Evolutionary conservation across 2,113 vertebrate species (phyloP), one percentile per base, ranked within the genome.

Genomic region (Picathartes gymnocephalus): DNA sequence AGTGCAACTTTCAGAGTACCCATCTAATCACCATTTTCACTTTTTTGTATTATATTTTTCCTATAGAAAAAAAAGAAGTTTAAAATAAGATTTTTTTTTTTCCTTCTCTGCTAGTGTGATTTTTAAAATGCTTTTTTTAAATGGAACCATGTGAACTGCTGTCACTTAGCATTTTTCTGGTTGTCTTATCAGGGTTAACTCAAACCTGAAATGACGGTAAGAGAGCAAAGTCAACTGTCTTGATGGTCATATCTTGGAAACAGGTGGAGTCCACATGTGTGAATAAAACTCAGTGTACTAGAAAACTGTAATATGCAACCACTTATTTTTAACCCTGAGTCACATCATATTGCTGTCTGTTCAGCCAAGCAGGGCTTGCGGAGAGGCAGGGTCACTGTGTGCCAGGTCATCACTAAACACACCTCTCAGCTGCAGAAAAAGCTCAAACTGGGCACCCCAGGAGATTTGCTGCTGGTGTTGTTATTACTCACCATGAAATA

Each of bases 201-300:
- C 27, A 8, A 87, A 90, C 35, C 12, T 48, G 37, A 80, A 82
- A 64, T 28, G 37, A 66, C 7, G 14, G 20, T 15, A 28, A 33
- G 19, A 68, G 21, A 81, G 9, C 56, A 81, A 83, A 77, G 77
- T 56, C 6, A 1, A 27, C 40, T 57, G 11, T 44, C 37, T 15
- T 31, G 35, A 27, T 5, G 2, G 40, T 44, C 0, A 0, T 60
- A 17, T 31, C 31, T 53, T 68, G 35, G 24, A n/a, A 35, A 33
- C 15, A 31, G 21, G 39, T 17, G 7, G 42, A 53, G 14, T 20
- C 9, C 10, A 4, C 0, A 0, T 7, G 5, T 54, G 23, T 66
- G 42, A 66, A 30, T 45, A 60, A 89, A 70, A 37, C 9, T 58
- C 4, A 11, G 6, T 25, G 62, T 42, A 31, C 23, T 50, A 30